Evolutionary conservation across 2,888 invertebrate genomes (phyloP).

Genomic region (Plagiodera versicolora): DNA sequence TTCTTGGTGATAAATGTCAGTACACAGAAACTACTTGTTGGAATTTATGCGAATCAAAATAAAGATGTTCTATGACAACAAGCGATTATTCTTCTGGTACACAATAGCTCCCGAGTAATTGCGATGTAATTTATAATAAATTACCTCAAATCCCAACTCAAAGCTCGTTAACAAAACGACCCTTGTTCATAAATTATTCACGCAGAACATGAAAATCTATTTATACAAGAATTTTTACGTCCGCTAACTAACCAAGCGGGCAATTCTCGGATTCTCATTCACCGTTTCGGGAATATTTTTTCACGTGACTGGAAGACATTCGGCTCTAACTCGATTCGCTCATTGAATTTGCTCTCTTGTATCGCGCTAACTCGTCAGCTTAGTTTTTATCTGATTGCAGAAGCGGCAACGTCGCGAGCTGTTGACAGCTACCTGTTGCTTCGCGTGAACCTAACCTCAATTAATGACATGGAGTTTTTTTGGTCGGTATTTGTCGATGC

Average conservation of each 20-base stretch:
- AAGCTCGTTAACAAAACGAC: slow-evolving; percentile 20
- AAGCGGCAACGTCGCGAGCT: too few species aligned
- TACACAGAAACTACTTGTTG: not conserved
- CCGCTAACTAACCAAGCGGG: slow-evolving; percentile 20
- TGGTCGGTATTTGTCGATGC: too few species aligned
- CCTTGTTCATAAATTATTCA: slow-evolving; percentile 25
- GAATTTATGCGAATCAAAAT: not conserved
- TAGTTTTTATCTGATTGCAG: too few species aligned
- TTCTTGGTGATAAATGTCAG: not conserved
- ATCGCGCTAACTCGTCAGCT: too few species aligned
- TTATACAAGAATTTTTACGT: slow-evolving; percentile 18
- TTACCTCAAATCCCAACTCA: slow-evolving; percentile 14
- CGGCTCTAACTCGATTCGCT: slow-evolving; percentile 36
- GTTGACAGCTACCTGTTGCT: too few species aligned
- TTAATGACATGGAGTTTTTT: too few species aligned
- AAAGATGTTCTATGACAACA: slow-evolving; percentile 10
- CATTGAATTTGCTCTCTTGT: not conserved
- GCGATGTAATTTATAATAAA: slow-evolving; percentile 14
- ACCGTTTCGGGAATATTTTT: slow-evolving; percentile 32
- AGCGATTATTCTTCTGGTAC: slow-evolving; percentile 3
- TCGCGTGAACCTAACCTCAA: too few species aligned
- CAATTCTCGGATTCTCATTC: slow-evolving; percentile 26
- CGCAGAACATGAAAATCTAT: slow-evolving; percentile 24
- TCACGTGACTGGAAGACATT: slow-evolving; percentile 38
- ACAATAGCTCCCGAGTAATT: slow-evolving; percentile 5